Conservation (phyloP, 2,888 invertebrate genomes). For the Sphaerophoria rueppellii region DNA sequence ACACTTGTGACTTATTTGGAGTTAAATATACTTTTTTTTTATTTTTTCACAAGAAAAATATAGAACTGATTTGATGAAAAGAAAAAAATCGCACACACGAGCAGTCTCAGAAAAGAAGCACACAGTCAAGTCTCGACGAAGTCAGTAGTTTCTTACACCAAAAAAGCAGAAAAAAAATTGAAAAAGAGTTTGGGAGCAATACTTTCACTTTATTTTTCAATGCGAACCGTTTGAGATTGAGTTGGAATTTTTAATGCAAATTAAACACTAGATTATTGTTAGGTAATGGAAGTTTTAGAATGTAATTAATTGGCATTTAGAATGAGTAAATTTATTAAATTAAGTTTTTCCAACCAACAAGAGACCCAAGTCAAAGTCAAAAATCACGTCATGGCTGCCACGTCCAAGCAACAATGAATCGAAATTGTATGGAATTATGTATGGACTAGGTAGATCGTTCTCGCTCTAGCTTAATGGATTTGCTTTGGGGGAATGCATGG, state of each 20-base stretch:
- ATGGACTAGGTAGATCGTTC: conserved; percentile 36
- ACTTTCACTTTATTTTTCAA: conserved; percentile 72
- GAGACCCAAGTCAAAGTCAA: conserved; percentile 78
- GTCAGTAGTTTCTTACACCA: conserved; percentile 12
- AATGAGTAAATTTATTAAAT: conserved; percentile 72
- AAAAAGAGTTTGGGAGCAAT: conserved; percentile 57
- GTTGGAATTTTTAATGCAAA: conserved; percentile 68
- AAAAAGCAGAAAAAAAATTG: not conserved
- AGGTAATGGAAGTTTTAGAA: conserved; percentile 71
- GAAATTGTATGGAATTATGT: conserved; percentile 75
- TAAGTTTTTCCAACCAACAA: conserved; percentile 72
- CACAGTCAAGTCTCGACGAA: conserved; percentile 46
- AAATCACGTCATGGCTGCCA: conserved; percentile 82
- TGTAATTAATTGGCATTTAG: conserved; percentile 71
- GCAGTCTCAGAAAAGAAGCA: conserved; percentile 45
- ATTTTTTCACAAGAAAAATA: conserved; percentile 61
- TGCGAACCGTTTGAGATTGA: conserved; percentile 56
- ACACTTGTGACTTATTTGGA: conserved; percentile 35
- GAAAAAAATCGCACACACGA: conserved; percentile 66
- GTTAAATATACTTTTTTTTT: conserved; percentile 27
- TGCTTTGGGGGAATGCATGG: conserved; percentile 39
- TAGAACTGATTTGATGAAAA: conserved; percentile 51
- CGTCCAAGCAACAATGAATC: conserved; percentile 82
- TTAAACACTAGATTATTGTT: conserved; percentile 71
- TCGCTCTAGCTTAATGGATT: conserved; percentile 32